Conservation (phyloP, 2,888 invertebrate species). For the Epinotia nisella region DNA sequence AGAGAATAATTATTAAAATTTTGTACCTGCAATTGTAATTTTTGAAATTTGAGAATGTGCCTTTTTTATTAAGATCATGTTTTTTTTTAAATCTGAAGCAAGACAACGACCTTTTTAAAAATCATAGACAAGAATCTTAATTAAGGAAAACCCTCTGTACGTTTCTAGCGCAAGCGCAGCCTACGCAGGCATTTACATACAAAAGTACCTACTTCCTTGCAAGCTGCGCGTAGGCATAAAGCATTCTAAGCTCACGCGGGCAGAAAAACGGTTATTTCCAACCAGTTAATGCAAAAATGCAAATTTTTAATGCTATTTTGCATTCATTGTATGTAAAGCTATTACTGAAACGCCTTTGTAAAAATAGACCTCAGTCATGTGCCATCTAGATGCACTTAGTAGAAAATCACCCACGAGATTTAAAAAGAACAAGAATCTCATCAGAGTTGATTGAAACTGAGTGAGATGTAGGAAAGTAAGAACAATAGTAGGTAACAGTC, state of each 20-base stretch:
- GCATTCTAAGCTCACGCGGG: conserved; percentile 60
- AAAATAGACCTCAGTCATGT: not conserved
- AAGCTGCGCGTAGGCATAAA: conserved; percentile 74
- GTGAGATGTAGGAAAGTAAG: not conserved
- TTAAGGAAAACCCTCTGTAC: conserved; percentile 45
- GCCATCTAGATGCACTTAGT: not conserved
- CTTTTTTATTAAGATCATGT: not conserved
- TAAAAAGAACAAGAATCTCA: not conserved
- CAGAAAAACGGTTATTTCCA: conserved; percentile 34
- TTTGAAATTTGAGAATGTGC: not conserved
- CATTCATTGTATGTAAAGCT: not conserved
- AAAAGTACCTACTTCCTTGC: conserved; percentile 80
- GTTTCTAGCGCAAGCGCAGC: conserved; percentile 65
- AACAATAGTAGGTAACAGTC: not conserved
- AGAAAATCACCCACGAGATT: not conserved
- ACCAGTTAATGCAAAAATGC: conserved; percentile 31
- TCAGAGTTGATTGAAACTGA: too few relatives aligned
- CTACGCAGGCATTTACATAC: conserved; percentile 83
- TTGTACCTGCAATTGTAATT: too few relatives aligned
- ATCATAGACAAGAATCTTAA: conserved; percentile 38
- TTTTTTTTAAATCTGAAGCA: not conserved
- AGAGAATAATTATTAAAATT: too few relatives aligned
- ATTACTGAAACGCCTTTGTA: not conserved
- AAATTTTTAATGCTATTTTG: conserved; percentile 17
- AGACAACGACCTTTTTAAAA: conserved; percentile 18